Evolutionary conservation across 1,140 invertebrate genomes (phyloP), one percentile per base, ranked within the genome.

Genomic region (Thaumetopoea pityocampa): DNA sequence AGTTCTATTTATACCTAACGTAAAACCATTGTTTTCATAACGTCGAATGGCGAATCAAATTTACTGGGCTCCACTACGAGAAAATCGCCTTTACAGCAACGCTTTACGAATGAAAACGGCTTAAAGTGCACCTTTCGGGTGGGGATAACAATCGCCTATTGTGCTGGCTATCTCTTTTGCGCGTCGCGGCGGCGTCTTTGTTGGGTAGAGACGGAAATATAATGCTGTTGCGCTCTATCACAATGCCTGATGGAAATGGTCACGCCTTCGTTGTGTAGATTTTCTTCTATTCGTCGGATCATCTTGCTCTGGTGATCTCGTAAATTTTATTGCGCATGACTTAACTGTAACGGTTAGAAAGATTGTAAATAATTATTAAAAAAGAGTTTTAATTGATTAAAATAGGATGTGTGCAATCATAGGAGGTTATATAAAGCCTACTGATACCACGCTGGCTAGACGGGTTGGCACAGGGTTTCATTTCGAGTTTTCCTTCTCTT

Each of bases 131-230:
- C 11, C 12, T 16, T 19, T 6, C 15, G 12, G 57, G 78, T 63
- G 56, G 79, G 76, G 79, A 79, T 83, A 76, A 83, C 79, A 83
- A 83, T 83, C 67, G 79, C 73, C 79, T 80, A 83, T 83, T 83
- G 76, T 82, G 51, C 63, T 59, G 64, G 53, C 79, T 77, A 77
- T 83, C 76, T 79, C 74, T 77, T 66, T 83, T 79, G 72, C 72
- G 60, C 79, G 69, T 78, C 69, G 60, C 41, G 43, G 24, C 56
- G 59, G 57, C 50, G 34, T 58, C 54, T 71, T 65, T 76, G 71
- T 46, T 15, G 61, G 67, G 77, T 36, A 17, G 61, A 20, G 51
- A 64, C 56, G 33, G 49, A 18, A 15, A 27, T 50, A 67, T 56
- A 50, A n/a, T 11, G 5, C 49, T 26, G 24, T 68, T 61, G 28